Percentiles rank a stretch among this genome's conserved stretches.
Conservation (phyloP, 2,113 vertebrate species). For the Malurus melanocephalus region DNA sequence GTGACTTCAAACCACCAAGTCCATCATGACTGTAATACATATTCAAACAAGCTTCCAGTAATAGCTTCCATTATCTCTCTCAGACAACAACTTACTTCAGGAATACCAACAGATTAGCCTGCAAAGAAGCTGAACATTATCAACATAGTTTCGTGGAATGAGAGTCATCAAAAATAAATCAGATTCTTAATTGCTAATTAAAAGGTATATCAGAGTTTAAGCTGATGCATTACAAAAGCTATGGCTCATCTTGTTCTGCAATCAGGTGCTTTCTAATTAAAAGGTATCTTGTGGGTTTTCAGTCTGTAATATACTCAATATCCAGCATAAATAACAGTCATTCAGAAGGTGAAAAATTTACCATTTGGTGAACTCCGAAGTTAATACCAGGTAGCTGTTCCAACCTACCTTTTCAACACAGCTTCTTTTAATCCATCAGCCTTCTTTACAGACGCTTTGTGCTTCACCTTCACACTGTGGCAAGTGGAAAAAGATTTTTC, state of each 20-base stretch:
- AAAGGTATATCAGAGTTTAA: background rate
- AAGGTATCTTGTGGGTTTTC: background rate
- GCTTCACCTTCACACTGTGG: background rate
- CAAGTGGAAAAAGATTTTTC: background rate
- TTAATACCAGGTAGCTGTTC: background rate
- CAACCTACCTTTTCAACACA: slow-evolving; percentile 14
- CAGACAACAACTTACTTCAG: background rate
- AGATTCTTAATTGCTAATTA: background rate
- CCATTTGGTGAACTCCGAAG: background rate
- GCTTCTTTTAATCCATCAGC: background rate
- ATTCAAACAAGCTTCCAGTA: background rate
- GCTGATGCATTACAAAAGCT: background rate
- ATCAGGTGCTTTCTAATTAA: background rate
- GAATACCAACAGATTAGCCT: background rate
- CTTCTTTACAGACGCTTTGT: background rate
- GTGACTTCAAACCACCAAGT: background rate
- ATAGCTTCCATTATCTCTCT: background rate
- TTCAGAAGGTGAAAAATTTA: background rate
- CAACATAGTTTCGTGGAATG: background rate
- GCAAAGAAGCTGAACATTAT: background rate
- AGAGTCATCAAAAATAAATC: background rate
- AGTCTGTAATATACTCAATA: background rate
- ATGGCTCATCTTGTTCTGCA: background rate
- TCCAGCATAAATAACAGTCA: background rate
- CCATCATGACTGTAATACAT: background rate